Evolutionary conservation across 2,113 vertebrate genomes (phyloP).

Genomic region (Tragelaphus scriptus): DNA sequence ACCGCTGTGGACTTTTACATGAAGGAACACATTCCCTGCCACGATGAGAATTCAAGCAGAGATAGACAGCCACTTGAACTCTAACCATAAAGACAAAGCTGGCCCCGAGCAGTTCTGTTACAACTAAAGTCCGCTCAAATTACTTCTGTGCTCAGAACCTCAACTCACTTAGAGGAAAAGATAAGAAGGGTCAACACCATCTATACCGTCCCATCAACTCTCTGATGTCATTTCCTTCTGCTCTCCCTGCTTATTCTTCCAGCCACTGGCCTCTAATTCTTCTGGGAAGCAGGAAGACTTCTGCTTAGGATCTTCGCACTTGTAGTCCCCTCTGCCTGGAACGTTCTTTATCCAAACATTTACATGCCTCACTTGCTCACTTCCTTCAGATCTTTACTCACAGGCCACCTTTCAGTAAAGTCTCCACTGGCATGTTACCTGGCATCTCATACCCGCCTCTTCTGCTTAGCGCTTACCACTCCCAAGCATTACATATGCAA

Average conservation of each 20-base stretch:
- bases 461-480: not conserved
- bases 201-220: not conserved
- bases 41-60: not conserved
- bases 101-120: not conserved
- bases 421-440: not conserved
- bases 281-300: not conserved
- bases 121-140: not conserved
- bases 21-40: not conserved
- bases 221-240: not conserved
- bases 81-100: not conserved
- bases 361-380: accelerated
- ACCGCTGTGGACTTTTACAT: not conserved
- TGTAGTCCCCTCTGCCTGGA: not conserved
- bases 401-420: not conserved
- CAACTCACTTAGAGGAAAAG: not conserved
- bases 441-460: not conserved
- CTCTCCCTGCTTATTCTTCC: not conserved
- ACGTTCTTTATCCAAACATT: not conserved
- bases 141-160: not conserved
- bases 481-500: not conserved
- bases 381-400: not conserved
- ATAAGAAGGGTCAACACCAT: no score
- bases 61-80: not conserved
- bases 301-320: not conserved
- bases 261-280: not conserved